Conservation (phyloP, 2,888 invertebrate genomes). For the Entomobrya multifasciata region DNA sequence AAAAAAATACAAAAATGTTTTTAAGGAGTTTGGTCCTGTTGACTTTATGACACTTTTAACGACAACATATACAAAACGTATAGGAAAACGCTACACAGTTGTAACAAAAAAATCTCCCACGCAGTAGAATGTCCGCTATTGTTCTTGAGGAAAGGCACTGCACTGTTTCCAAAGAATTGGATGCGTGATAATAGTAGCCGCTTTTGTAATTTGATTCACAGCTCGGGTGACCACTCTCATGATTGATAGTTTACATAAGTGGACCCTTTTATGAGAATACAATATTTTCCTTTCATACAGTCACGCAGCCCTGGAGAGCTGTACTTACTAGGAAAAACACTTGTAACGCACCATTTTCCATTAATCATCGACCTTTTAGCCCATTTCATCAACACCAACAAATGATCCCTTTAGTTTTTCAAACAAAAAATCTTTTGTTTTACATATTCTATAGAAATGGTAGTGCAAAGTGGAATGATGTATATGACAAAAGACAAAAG, state of each 20-base stretch:
- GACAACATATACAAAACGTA: slow-evolving; percentile 8
- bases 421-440: slow-evolving; percentile 10
- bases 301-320: not conserved
- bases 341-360: slow-evolving; percentile 15
- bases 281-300: not conserved
- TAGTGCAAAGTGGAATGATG: not conserved
- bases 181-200: slow-evolving; percentile 22
- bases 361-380: slow-evolving; percentile 6
- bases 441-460: not conserved
- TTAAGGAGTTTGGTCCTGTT: not conserved
- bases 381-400: slow-evolving; percentile 4
- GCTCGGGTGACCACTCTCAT: slow-evolving; percentile 13
- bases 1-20: not conserved
- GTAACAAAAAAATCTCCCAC: not conserved
- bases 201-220: slow-evolving; percentile 28
- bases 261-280: not conserved
- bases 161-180: not conserved
- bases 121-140: not conserved
- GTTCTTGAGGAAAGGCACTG: not conserved
- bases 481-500: too few species aligned
- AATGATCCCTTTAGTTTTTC: not conserved
- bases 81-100: too few species aligned
- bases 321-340: not conserved
- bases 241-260: not conserved
- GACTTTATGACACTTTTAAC: slow-evolving; percentile 40